Percentiles rank a stretch among this genome's conserved stretches.
These are phyloP conservation scores for Cephalopachus bancanus DNA, from an alignment of 2,797 vertebrate species.

Conservation along the genomic window DNA sequence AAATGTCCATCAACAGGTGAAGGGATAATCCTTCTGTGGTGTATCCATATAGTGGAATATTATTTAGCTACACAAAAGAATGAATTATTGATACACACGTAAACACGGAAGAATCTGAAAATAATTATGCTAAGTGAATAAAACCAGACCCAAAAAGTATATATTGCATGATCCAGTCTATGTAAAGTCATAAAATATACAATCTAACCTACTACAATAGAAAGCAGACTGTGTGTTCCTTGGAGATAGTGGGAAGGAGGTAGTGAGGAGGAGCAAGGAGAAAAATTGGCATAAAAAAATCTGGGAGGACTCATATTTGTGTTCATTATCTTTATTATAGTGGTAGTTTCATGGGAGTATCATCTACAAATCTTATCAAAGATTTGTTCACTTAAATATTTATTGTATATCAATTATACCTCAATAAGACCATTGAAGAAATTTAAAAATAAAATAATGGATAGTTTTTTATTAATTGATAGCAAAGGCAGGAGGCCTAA, in stretches of 20 bases:
- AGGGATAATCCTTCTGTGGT: not conserved
- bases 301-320: not conserved
- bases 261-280: not conserved
- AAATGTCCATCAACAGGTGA: not conserved
- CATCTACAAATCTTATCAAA: not conserved
- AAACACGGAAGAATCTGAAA: not conserved
- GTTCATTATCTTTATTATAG: not conserved
- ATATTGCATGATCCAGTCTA: not conserved
- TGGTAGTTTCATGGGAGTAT: not conserved
- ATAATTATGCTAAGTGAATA: not conserved
- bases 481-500: not conserved
- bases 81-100: not conserved
- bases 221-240: not conserved
- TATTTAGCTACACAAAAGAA: not conserved
- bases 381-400: not conserved
- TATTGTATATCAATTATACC: not conserved
- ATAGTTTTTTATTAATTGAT: constrained; percentile 39
- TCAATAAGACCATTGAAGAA: constrained; percentile 38
- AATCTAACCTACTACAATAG: not conserved
- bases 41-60: not conserved
- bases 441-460: constrained; percentile 55
- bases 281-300: not conserved
- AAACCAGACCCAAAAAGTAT: not conserved
- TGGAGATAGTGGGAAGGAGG: not conserved
- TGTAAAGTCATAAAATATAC: not conserved